Base-by-base conservation (phyloP, 2,113 vertebrate genomes). In the Aleadryas rufinucha region DNA sequence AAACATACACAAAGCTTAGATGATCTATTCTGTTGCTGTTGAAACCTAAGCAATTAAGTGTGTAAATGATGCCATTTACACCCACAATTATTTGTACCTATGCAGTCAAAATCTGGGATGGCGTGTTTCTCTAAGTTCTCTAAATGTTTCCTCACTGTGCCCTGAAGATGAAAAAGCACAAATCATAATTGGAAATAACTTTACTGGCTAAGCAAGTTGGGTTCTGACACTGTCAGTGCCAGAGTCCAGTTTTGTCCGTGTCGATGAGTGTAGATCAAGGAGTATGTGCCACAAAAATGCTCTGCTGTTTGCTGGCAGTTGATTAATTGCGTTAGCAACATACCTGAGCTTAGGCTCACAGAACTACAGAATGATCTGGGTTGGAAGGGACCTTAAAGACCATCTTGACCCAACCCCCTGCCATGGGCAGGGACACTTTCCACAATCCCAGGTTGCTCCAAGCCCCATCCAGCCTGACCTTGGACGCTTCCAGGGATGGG, bases 391-490 rank as follows among this genome's bases (percentile, higher is more conserved):
- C 50, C 14, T 52, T 52, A 27, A 50, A 88, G 26, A 2, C 2
- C 54, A 28, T 10, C 12, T 16, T 44, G 27, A 59, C 10, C 14
- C 27, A 39, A 2, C 0, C 11, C 26, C 21, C 35, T 70, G 30
- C 54, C 5, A 1, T 20, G 26, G 4, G 6, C 33, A 59, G 42
- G 42, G 31, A 42, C 24, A 27, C 11, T 33, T 66, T 42, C 26
- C 6, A 14, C 26, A 6, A 27, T 4, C 3, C 14, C 14, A n/a
- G 7, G 22, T 23, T n/a, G 35, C 33, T 74, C 50, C 7, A 3
- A 61, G 8, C 24, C 24, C 8, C 0, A 1, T 61, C n/a, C 41
- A 50, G 0, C 75, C 18, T 66, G 33, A 2, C 16, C 41, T 52
- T 24, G 65, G 13, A 39, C 6, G 3, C 19, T 60, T 39, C 28